Base-by-base conservation (phyloP, 1,140 invertebrate species). In the Bombus waltoni region DNA sequence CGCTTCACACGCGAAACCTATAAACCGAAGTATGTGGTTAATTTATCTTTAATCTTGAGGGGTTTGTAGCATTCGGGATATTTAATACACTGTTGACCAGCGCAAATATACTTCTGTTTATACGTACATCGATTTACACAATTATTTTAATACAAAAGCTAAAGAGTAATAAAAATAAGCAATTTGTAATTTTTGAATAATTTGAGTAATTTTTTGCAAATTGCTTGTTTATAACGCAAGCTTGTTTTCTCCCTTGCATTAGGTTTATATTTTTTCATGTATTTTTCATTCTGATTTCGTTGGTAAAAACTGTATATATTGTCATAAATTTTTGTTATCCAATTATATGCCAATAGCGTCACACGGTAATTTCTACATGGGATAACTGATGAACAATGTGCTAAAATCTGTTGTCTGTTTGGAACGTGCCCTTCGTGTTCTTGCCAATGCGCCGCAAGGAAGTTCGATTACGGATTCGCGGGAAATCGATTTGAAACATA, bases 401-500 rank as follows among this genome's bases (percentile, higher is more conserved):
- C 11, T 32, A 44, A 44, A 72, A 72, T 62, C 32, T 42, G 57
- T 11, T 15, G 32, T 53, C 25, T 76, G n/a, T 59, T 77, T 3
- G 15, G 18, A 57, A 65, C 44, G 3, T 32, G 35, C 28, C 28
- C n/a, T 57, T 81, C 66, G 76, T 66, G 6, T 47, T 40, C 28
- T 32, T 25, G 28, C 47, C 44, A 71, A 59, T 40, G 18, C 47
- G 11, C 2, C n/a, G 13, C n/a, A 22, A 35, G 40, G 1, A 44
- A 66, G 35, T 76, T 76, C 25, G 44, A 76, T 53, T 66, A 40
- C 5, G 10, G 72, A 66, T 32, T 66, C 15, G 73, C 81, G 32
- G 59, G 32, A n/a, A 79, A 84, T 84, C 75, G 76, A 84, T 84
- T 59, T 70, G 4, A 79, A 70, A 35, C 10, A 10, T 44, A 59